phyloP scores from a whole-genome alignment of 2,888 invertebrate species.

The Seladonia tumulorum region DNA sequence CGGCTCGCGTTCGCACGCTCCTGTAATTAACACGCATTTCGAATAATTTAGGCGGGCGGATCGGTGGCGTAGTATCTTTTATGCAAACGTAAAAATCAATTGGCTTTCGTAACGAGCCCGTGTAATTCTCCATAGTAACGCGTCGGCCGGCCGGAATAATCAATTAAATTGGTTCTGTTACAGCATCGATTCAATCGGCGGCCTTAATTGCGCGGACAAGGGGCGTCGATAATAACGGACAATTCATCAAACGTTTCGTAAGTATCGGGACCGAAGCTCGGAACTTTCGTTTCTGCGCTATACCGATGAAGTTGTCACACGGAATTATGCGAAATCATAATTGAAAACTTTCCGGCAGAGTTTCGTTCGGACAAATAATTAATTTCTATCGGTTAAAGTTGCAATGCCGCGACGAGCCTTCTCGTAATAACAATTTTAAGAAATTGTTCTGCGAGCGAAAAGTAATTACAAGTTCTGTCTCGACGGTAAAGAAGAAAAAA shows the following conservation, averaged over 20 bases:
- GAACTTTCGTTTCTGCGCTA: not conserved
- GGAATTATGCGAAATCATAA: conserved; percentile 72
- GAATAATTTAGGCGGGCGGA: conserved; percentile 29
- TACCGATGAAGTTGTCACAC: conserved; percentile 30
- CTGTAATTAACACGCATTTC: conserved; percentile 45
- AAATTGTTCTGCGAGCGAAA: not conserved
- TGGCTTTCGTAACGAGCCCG: conserved; percentile 26
- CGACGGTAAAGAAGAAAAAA: not conserved
- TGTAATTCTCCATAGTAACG: not conserved
- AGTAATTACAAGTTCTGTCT: not conserved
- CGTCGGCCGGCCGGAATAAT: not conserved
- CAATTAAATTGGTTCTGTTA: conserved; percentile 23
- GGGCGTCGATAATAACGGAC: not conserved
- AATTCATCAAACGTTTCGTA: not conserved
- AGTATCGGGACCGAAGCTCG: not conserved
- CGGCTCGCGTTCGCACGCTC: conserved; percentile 39
- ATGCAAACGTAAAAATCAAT: conserved; percentile 30
- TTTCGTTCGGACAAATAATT: not conserved
- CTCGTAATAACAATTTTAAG: not conserved
- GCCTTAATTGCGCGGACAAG: not conserved
- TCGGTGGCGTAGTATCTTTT: conserved; percentile 1
- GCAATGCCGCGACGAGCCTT: not conserved
- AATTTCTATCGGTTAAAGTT: not conserved
- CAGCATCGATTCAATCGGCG: not conserved
- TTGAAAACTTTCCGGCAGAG: not conserved